A percentile compares a stretch with the other conserved stretches of the same genome.
phyloP scores from a whole-genome alignment of 2,113 vertebrate species.

The Rhizomys pruinosus region DNA sequence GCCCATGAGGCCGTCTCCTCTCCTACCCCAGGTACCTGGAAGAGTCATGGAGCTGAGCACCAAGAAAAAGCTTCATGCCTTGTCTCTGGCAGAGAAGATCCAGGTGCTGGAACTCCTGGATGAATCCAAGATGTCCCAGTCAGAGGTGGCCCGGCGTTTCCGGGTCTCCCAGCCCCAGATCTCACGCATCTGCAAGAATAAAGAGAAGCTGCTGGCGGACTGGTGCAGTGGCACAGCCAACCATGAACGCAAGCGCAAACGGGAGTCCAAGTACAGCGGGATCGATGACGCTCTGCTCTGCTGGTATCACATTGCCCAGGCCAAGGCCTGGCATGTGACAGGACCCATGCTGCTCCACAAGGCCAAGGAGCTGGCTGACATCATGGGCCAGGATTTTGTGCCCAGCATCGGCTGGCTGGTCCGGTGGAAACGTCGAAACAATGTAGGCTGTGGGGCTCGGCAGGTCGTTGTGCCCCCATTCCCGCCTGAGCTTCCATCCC shows the following conservation, averaged over 20 bases:
- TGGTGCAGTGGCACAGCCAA: constrained; percentile 82
- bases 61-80: constrained; percentile 82
- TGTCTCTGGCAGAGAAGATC: constrained; percentile 82
- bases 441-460: constrained; percentile 71
- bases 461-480: constrained; percentile 4
- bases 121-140: constrained; percentile 83
- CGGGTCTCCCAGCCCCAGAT: constrained; percentile 83
- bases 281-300: constrained; percentile 81
- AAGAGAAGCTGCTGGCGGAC: constrained; percentile 82
- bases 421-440: constrained; percentile 82
- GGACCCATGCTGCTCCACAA: constrained; percentile 82
- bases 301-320: constrained; percentile 81
- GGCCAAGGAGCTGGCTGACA: constrained; percentile 80
- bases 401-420: constrained; percentile 83
- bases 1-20: constrained; percentile 56
- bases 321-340: constrained; percentile 77
- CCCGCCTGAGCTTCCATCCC: not conserved
- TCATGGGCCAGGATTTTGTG: constrained; percentile 82
- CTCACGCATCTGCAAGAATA: constrained; percentile 84
- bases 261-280: constrained; percentile 81
- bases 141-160: constrained; percentile 82
- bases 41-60: constrained; percentile 75
- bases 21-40: not conserved
- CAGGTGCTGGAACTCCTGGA: constrained; percentile 82
- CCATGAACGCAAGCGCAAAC: constrained; percentile 80